Evolutionary conservation across 2,113 vertebrate species (phyloP).

Genomic region (Hyaena hyaena): DNA sequence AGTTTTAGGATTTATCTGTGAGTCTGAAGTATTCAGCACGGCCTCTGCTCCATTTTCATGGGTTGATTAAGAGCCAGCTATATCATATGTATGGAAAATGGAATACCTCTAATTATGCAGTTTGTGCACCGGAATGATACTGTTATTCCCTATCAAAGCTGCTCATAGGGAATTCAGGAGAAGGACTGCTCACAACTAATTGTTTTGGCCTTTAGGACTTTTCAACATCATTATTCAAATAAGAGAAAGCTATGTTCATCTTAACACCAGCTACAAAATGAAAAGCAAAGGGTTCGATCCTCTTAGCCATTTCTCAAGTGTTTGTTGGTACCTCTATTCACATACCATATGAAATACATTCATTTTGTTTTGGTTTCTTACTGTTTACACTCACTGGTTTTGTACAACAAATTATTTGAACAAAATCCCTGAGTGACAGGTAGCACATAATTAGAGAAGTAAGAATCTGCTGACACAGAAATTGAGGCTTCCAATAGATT

Average conservation of each 20-base stretch:
- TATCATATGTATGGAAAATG: neutral
- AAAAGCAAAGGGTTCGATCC: neutral
- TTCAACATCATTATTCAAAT: conserved; percentile 23
- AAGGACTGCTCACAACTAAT: neutral
- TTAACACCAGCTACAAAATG: conserved; percentile 31
- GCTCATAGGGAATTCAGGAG: conserved; percentile 5
- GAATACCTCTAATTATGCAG: conserved; percentile 23
- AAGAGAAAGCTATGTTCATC: conserved; percentile 18
- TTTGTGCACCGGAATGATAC: conserved; percentile 6
- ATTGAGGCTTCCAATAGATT: neutral
- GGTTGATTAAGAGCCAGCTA: conserved; percentile 34
- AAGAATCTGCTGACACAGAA: neutral
- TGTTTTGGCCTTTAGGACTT: conserved; percentile 4
- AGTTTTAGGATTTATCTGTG: conserved; percentile 26
- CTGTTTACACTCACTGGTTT: neutral
- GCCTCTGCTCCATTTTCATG: conserved; percentile 2
- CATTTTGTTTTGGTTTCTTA: neutral
- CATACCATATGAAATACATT: neutral
- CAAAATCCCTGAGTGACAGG: neutral
- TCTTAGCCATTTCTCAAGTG: neutral
- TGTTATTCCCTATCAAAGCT: conserved; percentile 50
- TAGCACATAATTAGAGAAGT: neutral
- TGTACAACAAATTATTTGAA: conserved; percentile 33
- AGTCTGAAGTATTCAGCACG: conserved; percentile 4
- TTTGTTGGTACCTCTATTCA: neutral